Conservation (phyloP, 2,113 vertebrate species). For the Gymnobelideus leadbeateri region DNA sequence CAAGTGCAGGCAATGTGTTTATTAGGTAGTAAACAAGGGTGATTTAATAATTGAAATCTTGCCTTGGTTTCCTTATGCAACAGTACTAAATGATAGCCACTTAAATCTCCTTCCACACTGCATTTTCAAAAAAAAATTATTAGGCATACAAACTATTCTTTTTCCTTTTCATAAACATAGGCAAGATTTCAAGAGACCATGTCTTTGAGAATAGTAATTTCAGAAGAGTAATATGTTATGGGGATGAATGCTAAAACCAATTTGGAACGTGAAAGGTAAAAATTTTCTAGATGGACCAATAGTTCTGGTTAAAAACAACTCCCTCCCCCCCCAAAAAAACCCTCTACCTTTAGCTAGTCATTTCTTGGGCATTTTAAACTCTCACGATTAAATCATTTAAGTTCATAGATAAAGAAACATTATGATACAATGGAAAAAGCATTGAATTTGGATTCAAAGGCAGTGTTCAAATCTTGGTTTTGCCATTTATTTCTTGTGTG, state of each 20-base stretch:
- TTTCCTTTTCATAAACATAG: conserved; percentile 9
- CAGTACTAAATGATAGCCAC: conserved; percentile 26
- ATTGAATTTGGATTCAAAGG: neutral
- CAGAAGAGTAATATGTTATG: neutral
- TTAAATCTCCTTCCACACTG: conserved; percentile 42
- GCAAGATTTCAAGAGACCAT: conserved; percentile 25
- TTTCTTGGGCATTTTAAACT: neutral
- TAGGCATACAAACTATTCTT: neutral
- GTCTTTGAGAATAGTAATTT: conserved; percentile 28
- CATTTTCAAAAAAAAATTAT: neutral
- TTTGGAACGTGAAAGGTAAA: neutral
- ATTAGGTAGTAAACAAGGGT: conserved; percentile 35
- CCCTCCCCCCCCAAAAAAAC: no score
- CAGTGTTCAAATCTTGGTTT: neutral
- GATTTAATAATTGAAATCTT: conserved; percentile 57
- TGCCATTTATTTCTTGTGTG: neutral
- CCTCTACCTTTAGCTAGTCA: neutral
- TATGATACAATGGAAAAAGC: neutral
- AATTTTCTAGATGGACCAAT: neutral
- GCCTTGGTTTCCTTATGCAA: neutral
- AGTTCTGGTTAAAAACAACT: neutral
- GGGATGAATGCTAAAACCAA: neutral
- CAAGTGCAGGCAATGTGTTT: conserved; percentile 38
- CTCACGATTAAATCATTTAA: neutral
- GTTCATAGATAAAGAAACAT: neutral